Percentiles rank a stretch among this genome's conserved stretches.
phyloP scores from a whole-genome alignment of 2,888 invertebrate genomes.

The Stenolophus ochropezus region DNA sequence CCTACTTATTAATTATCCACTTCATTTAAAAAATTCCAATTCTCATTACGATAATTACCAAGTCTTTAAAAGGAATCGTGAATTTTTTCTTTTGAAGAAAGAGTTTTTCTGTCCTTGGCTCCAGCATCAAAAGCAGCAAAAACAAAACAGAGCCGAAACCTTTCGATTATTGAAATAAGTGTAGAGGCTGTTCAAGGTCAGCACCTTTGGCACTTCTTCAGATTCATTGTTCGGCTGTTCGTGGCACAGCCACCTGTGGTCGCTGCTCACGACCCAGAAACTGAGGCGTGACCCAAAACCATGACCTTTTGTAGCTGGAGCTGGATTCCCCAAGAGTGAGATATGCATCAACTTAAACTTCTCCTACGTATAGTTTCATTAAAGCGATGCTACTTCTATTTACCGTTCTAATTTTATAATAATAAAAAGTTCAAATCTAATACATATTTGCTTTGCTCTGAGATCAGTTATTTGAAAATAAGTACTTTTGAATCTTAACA shows the following conservation, averaged over 20 bases:
- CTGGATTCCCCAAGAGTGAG: neutral
- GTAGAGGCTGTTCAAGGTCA: constrained; percentile 36
- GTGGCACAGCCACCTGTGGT: neutral
- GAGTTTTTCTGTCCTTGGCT: constrained; percentile 7
- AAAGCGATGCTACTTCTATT: neutral
- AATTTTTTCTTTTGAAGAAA: neutral
- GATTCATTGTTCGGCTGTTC: constrained; percentile 25
- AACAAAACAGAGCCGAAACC: constrained; percentile 10
- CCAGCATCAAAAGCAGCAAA: neutral
- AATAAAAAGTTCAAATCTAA: too few relatives aligned
- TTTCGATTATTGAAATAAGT: constrained; percentile 33
- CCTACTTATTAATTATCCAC: neutral
- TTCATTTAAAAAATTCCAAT: neutral
- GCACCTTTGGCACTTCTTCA: constrained; percentile 51
- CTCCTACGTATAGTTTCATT: neutral
- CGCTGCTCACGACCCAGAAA: constrained; percentile 38
- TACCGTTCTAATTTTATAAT: neutral
- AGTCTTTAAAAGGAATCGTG: constrained; percentile 2
- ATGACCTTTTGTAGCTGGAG: constrained; percentile 47
- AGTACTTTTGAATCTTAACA: too few relatives aligned
- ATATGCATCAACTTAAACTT: neutral
- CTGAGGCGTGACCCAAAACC: constrained; percentile 52
- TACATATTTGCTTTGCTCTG: too few relatives aligned
- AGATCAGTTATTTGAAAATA: too few relatives aligned
- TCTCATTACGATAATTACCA: neutral